Evolutionary conservation across 2,888 invertebrate genomes (phyloP).

Genomic region (Apeira syringaria): DNA sequence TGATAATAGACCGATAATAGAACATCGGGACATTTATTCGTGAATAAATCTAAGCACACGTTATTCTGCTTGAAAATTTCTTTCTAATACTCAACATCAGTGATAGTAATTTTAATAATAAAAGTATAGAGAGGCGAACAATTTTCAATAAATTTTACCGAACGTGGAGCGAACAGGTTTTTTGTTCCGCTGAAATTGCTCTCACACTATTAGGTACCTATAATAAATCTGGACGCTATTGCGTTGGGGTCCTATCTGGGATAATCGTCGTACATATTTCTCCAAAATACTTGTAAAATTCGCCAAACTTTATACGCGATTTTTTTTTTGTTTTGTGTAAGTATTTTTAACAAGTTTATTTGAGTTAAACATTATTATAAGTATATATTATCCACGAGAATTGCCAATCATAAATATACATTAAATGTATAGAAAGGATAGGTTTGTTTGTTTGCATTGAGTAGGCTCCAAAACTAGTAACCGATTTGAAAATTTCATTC

Average conservation of each 20-base stretch:
- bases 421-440: too few species aligned
- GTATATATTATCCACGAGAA: too few species aligned
- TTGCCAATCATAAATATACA: too few species aligned
- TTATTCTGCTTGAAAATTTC: neutral
- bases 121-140: neutral
- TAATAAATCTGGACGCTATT: conserved; percentile 7
- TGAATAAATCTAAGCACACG: neutral
- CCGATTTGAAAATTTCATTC: too few species aligned
- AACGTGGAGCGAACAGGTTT: conserved; percentile 6
- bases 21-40: too few species aligned
- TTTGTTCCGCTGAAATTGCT: conserved; percentile 8
- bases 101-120: conserved; percentile 6
- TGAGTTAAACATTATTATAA: too few species aligned
- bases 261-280: conserved; percentile 16
- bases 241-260: conserved; percentile 3
- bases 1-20: too few species aligned
- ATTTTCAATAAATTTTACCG: conserved; percentile 5
- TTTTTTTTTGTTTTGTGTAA: too few species aligned
- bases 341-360: too few species aligned
- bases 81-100: neutral
- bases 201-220: conserved; percentile 2
- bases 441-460: too few species aligned
- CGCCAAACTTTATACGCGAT: too few species aligned
- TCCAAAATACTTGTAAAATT: conserved; percentile 6
- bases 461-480: too few species aligned